phyloP scores from a whole-genome alignment of 2,113 vertebrate species.

The Phodopus roborovskii region DNA sequence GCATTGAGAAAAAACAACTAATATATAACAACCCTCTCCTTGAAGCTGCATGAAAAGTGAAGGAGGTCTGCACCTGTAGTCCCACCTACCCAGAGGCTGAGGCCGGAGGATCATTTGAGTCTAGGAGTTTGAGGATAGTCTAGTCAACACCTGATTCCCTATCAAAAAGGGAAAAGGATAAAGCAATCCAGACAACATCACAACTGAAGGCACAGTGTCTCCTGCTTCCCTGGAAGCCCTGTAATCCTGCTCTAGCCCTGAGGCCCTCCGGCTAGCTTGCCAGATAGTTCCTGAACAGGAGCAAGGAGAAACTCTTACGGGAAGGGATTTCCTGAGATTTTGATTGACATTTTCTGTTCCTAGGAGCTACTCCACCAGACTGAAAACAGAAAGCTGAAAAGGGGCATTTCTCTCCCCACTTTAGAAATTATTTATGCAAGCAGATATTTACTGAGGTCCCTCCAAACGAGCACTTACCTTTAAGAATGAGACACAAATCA shows the following conservation, averaged over 20 bases:
- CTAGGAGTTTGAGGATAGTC: neutral
- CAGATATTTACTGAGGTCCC: neutral
- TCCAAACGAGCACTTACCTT: neutral
- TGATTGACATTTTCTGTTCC: neutral
- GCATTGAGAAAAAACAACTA: neutral
- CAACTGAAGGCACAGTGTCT: neutral
- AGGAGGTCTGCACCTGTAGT: neutral
- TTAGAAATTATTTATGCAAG: neutral
- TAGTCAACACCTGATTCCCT: neutral
- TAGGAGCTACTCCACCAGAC: slow-evolving; percentile 2
- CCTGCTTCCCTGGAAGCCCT: neutral
- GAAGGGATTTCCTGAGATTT: neutral
- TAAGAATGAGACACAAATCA: neutral
- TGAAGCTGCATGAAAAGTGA: neutral
- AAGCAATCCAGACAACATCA: neutral
- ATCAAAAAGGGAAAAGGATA: neutral
- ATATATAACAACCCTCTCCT: neutral
- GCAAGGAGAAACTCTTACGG: neutral
- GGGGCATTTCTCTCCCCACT: neutral
- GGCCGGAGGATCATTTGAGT: neutral
- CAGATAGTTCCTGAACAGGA: neutral
- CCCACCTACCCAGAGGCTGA: neutral
- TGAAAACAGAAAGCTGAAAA: neutral
- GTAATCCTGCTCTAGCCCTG: neutral
- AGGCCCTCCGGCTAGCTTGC: neutral